A percentile compares a stretch with the other conserved stretches of the same genome.
Conservation (phyloP, 2,113 vertebrate genomes). For the Hydropotes inermis region DNA sequence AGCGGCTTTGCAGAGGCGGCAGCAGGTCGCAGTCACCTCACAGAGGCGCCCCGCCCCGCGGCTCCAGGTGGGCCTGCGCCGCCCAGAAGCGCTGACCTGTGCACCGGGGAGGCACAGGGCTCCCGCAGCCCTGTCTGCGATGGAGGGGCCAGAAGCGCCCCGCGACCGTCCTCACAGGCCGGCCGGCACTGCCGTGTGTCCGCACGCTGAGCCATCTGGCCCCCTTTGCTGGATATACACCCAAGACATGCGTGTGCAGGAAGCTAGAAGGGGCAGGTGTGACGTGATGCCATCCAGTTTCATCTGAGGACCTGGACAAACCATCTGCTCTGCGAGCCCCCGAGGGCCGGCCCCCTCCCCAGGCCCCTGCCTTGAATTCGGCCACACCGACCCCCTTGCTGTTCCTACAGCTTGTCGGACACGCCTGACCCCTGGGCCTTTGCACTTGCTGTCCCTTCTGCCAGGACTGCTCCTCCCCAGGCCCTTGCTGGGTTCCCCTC, state of each 20-base stretch:
- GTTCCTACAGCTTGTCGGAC: background rate
- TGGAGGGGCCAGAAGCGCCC: too few species aligned
- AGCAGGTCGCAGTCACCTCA: background rate
- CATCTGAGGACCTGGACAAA: background rate
- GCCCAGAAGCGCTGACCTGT: background rate
- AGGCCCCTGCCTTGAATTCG: background rate
- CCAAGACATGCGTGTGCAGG: too few species aligned
- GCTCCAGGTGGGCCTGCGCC: background rate
- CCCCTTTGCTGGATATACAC: background rate
- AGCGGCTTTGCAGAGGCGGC: background rate
- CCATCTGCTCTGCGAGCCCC: background rate
- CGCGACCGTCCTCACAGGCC: rapidly evolving
- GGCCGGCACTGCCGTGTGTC: background rate
- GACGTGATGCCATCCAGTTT: background rate
- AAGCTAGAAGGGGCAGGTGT: background rate
- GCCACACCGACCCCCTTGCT: background rate
- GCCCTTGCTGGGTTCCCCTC: background rate
- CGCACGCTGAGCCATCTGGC: rapidly evolving
- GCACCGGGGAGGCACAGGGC: rapidly evolving
- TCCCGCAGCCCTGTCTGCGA: background rate
- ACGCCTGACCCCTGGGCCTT: background rate
- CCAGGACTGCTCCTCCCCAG: background rate
- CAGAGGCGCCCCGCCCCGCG: rapidly evolving
- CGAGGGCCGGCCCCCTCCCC: rapidly evolving
- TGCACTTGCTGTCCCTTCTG: background rate